Conservation (phyloP, 2,888 invertebrate genomes). For the Machimus atricapillus region DNA sequence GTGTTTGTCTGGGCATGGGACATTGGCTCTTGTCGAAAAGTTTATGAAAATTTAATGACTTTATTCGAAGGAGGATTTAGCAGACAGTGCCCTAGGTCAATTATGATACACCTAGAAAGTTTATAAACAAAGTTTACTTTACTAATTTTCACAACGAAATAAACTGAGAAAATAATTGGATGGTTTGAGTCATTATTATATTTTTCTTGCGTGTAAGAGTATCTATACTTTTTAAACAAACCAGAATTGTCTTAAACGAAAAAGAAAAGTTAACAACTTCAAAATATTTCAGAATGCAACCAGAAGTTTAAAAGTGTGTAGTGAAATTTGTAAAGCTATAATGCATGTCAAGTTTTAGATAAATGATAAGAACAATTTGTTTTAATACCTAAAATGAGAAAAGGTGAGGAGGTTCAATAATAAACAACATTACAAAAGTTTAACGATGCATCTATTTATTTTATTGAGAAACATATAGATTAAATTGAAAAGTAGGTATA, state of each 20-base stretch:
- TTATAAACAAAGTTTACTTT: neutral
- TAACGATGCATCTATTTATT: too few species aligned
- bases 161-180: neutral
- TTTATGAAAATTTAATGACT: neutral
- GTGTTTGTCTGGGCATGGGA: neutral
- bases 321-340: too few species aligned
- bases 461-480: too few species aligned
- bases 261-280: too few species aligned
- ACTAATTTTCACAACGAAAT: neutral
- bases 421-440: too few species aligned
- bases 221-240: neutral
- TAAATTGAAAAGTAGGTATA: too few species aligned
- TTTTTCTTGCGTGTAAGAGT: neutral
- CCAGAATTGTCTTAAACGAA: neutral
- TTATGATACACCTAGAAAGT: neutral
- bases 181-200: neutral
- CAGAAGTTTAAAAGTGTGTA: too few species aligned
- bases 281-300: too few species aligned
- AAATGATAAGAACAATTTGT: too few species aligned
- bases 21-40: neutral
- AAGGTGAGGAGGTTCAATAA: too few species aligned
- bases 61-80: neutral
- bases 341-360: too few species aligned
- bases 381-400: too few species aligned
- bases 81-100: neutral